Base-by-base conservation (phyloP, 2,113 vertebrate genomes). In the Corynorhinus townsendii region DNA sequence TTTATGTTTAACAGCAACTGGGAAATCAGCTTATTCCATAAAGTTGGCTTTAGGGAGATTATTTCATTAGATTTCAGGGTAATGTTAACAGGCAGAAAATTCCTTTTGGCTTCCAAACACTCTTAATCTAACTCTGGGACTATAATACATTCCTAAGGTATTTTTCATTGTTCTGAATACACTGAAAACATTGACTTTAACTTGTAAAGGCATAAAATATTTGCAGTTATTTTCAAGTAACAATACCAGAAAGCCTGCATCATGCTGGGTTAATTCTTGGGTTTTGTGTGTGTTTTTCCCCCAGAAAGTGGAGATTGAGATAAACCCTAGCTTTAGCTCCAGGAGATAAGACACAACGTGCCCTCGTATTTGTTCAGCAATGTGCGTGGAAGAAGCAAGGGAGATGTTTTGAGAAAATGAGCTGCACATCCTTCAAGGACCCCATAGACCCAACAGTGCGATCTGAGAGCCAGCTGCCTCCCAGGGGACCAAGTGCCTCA, bases 1-100 rank as follows among this genome's bases (percentile, higher is more conserved):
- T 96, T 94, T 96, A 91, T 91, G 94, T 97, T 97, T 86, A 95
- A 92, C 30, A 68, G n/a, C 83, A 95, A 96, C 96, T 89, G 86
- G 82, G 86, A 95, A 97, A 94, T 96, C 92, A 90, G 90, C 88
- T 92, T 93, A 85, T 62, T 88, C 84, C 47, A 84, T 92, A 90
- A 95, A 91, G 73, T 83, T 94, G 95, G 88, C 93, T 97, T 95
- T 80, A 72, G 90, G 90, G 90, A 96, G 96, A 96, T 93, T 96
- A 95, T 95, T 97, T 97, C 95, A 97, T 97, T 95, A 97, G 95
- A 89, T 92, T 95, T 68, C 86, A 86, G 73, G 59, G 82, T 96
- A 97, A 97, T 82, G 92, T 93, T 95, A 97, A 91, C 89, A 95
- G 91, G 88, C 95, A 95, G 89, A 96, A 97, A 97, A 97, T 96